Percentiles rank a stretch among this genome's conserved stretches.
Conservation (phyloP, 2,797 vertebrate genomes). For the Rhyacichthys aspro region DNA sequence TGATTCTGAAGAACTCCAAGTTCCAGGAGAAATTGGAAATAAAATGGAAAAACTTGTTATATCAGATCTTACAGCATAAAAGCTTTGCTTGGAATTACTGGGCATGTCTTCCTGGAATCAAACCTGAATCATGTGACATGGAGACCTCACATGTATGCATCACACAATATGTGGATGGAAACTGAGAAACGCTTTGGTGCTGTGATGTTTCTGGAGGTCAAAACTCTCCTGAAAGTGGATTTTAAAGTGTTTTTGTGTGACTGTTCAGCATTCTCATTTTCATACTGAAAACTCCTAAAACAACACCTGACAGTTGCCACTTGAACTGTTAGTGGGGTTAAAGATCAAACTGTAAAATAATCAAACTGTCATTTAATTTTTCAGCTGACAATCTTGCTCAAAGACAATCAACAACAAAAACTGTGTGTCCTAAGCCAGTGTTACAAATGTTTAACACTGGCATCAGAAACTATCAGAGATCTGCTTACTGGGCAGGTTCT, state of each 20-base stretch:
- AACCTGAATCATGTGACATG: conserved; percentile 12
- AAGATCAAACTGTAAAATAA: conserved; percentile 40
- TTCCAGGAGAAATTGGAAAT: conserved; percentile 89
- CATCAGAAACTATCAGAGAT: conserved; percentile 26
- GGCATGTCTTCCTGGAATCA: conserved; percentile 57
- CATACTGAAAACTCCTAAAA: conserved; percentile 41
- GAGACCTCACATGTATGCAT: conserved; percentile 17
- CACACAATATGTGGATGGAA: conserved; percentile 20
- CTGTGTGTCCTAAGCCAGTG: neutral
- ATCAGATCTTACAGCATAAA: conserved; percentile 87
- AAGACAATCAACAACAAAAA: conserved; percentile 60
- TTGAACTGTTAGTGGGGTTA: conserved; percentile 45
- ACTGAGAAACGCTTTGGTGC: conserved; percentile 14
- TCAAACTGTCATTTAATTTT: conserved; percentile 37
- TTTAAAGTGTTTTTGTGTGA: conserved; percentile 48
- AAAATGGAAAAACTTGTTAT: conserved; percentile 92
- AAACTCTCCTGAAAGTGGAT: conserved; percentile 20
- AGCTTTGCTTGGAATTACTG: conserved; percentile 31
- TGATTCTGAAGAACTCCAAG: conserved; percentile 89
- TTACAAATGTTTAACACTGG: conserved; percentile 49
- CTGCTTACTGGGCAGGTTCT: conserved; percentile 28
- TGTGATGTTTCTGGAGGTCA: conserved; percentile 23
- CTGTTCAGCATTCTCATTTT: conserved; percentile 35
- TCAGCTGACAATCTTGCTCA: conserved; percentile 68
- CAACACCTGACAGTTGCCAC: neutral